A percentile compares a stretch with the other conserved stretches of the same genome.
These are phyloP conservation scores for Euzophera pinguis DNA, from an alignment of 2,888 invertebrate genomes.

Conservation along the genomic window DNA sequence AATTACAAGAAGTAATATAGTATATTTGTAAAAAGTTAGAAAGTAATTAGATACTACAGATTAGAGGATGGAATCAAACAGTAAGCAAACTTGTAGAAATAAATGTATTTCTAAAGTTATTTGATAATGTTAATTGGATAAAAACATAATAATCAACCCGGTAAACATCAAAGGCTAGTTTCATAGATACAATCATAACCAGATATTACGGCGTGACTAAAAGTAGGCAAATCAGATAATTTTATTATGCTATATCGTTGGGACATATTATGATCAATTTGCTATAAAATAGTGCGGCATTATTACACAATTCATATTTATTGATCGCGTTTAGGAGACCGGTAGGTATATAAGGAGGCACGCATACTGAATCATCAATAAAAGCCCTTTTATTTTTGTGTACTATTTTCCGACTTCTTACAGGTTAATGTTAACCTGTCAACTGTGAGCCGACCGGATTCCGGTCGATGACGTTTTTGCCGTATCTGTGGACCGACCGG, in stretches of 20 bases:
- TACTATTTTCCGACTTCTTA: background rate
- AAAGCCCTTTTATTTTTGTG: background rate
- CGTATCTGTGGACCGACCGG: too few species aligned
- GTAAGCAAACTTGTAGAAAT: too few species aligned
- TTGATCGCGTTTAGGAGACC: slow-evolving; percentile 19
- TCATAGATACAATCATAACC: slow-evolving; percentile 3
- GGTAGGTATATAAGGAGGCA: slow-evolving; percentile 16
- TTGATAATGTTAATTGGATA: too few species aligned
- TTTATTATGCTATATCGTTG: slow-evolving; percentile 21
- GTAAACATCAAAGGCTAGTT: background rate
- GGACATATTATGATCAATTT: slow-evolving; percentile 26
- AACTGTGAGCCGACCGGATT: too few species aligned
- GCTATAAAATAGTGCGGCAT: slow-evolving; percentile 30
- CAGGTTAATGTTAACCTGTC: too few species aligned
- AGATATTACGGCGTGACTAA: slow-evolving; percentile 13
- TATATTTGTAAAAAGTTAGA: too few species aligned
- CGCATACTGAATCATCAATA: slow-evolving; percentile 15
- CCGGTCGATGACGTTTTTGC: too few species aligned
- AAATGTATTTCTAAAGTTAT: too few species aligned
- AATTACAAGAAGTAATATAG: too few species aligned
- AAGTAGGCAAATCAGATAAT: slow-evolving; percentile 10
- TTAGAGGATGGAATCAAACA: too few species aligned
- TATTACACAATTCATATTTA: slow-evolving; percentile 29
- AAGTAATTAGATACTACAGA: too few species aligned
- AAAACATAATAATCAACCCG: background rate